These are phyloP conservation scores for Hystrix cristata DNA, from an alignment of 2,113 vertebrate genomes.

Conservation along the genomic window DNA sequence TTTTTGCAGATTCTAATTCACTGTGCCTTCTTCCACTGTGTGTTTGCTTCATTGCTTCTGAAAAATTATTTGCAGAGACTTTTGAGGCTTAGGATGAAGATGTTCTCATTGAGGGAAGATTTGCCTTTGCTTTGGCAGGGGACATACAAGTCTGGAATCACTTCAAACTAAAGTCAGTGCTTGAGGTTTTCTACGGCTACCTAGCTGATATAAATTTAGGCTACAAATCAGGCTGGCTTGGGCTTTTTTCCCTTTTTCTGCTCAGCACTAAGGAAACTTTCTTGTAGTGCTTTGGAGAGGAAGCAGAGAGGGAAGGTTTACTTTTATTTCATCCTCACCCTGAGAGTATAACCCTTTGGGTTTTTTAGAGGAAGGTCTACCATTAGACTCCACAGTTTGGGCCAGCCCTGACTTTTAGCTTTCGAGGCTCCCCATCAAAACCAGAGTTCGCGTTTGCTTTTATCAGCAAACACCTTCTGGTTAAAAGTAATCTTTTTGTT, in stretches of 20 bases:
- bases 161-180: slow-evolving; percentile 56
- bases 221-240: neutral
- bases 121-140: neutral
- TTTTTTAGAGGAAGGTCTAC: slow-evolving; percentile 23
- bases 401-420: neutral
- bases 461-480: slow-evolving; percentile 56
- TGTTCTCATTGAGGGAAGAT: neutral
- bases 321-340: neutral
- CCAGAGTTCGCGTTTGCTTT: slow-evolving; percentile 57
- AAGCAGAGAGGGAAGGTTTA: neutral
- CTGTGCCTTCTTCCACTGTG: neutral
- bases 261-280: slow-evolving; percentile 25
- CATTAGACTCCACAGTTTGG: neutral
- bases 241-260: neutral
- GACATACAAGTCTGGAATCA: slow-evolving; percentile 10
- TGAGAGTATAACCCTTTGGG: neutral
- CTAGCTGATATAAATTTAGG: slow-evolving; percentile 8
- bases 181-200: slow-evolving; percentile 13
- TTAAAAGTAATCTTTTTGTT: slow-evolving; percentile 33
- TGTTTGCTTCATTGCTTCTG: slow-evolving; percentile 24
- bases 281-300: neutral
- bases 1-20: neutral
- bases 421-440: slow-evolving; percentile 7
- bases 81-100: slow-evolving; percentile 15
- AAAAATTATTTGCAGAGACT: slow-evolving; percentile 17